Percentiles rank a stretch among this genome's conserved stretches.
phyloP scores from a whole-genome alignment of 2,888 invertebrate species.

The Aquatica leii region DNA sequence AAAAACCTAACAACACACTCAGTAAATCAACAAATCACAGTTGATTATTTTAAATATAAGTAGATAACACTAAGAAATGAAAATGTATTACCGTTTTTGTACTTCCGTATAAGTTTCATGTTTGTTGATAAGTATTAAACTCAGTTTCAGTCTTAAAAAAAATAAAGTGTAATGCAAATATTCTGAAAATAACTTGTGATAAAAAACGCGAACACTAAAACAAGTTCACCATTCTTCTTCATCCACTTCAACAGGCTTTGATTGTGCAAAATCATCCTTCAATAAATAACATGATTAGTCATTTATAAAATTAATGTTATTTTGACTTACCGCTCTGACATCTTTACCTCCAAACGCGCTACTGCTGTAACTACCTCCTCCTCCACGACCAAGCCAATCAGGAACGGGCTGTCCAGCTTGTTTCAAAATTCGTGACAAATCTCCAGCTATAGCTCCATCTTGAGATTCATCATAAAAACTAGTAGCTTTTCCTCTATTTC shows the following conservation, averaged over 20 bases:
- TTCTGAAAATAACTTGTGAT: neutral
- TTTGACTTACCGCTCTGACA: slow-evolving; percentile 67
- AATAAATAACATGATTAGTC: neutral
- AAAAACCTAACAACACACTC: neutral
- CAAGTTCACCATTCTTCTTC: slow-evolving; percentile 5
- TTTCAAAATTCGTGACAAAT: slow-evolving; percentile 76
- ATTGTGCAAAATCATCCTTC: slow-evolving; percentile 1
- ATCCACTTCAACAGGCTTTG: neutral
- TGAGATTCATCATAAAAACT: slow-evolving; percentile 77
- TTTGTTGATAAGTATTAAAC: neutral
- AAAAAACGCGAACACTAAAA: neutral
- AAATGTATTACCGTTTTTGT: neutral
- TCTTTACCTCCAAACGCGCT: slow-evolving; percentile 76
- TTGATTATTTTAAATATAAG: slow-evolving; percentile 1
- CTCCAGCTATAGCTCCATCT: slow-evolving; percentile 69
- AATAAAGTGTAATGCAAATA: neutral
- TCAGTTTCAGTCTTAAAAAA: neutral
- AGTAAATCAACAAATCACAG: slow-evolving; percentile 10
- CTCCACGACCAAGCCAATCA: slow-evolving; percentile 70
- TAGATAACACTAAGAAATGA: neutral
- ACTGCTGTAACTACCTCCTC: slow-evolving; percentile 61
- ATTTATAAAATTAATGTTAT: neutral
- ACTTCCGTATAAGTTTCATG: neutral
- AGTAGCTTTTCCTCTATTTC: slow-evolving; percentile 83
- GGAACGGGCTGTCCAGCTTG: slow-evolving; percentile 85